These are phyloP conservation scores for Listrodromus nycthemerus DNA, from an alignment of 2,888 invertebrate genomes.

Conservation along the genomic window DNA sequence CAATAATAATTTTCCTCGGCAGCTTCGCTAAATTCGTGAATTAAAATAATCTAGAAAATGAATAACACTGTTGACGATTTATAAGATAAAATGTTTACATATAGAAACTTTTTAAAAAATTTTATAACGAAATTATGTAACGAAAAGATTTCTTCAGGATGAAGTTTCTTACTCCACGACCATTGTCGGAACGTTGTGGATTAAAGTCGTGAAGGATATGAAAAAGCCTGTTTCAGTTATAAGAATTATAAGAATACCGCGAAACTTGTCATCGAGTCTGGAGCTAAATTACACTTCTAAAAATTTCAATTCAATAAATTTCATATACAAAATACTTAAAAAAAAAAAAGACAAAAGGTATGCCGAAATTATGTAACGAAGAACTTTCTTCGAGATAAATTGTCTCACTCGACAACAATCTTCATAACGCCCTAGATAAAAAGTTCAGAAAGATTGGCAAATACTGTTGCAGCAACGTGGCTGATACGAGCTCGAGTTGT, in stretches of 20 bases:
- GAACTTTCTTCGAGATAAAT: not conserved
- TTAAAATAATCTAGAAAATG: not conserved
- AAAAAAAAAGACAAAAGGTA: not conserved
- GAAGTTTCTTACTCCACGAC: not conserved
- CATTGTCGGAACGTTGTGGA: not conserved
- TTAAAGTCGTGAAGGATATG: not conserved
- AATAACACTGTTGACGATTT: not conserved
- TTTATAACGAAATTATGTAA: not conserved
- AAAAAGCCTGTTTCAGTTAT: not conserved
- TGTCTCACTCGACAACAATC: not conserved
- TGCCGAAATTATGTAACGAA: not conserved
- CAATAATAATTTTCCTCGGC: not conserved
- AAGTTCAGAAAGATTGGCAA: not conserved
- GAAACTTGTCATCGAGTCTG: no score
- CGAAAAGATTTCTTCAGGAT: not conserved
- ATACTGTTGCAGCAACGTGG: not conserved
- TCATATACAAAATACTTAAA: not conserved
- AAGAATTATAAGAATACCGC: no score
- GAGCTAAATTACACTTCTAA: not conserved
- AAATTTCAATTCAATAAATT: not conserved
- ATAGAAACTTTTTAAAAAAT: not conserved
- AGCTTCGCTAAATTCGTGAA: not conserved
- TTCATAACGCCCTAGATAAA: not conserved
- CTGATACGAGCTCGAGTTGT: not conserved
- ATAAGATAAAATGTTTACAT: not conserved